Conservation (phyloP, 2,888 invertebrate genomes). For the Apotomis capreana region DNA sequence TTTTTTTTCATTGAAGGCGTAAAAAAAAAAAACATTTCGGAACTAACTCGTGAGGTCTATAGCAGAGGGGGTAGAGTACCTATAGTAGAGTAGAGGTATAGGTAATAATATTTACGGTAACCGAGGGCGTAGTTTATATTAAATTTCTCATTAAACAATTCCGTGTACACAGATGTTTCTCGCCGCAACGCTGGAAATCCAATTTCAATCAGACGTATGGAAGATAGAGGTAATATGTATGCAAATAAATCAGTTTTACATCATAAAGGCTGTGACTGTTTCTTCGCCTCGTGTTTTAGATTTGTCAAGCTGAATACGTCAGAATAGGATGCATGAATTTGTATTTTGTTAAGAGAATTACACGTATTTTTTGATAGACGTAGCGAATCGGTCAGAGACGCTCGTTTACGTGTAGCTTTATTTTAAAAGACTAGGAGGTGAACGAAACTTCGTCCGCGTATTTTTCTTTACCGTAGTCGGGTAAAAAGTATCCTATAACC, state of each 20-base stretch:
- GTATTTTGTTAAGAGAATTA: constrained; percentile 1
- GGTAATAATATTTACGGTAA: not conserved
- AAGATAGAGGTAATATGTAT: constrained; percentile 27
- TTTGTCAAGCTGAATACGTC: not conserved
- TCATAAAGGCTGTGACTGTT: constrained; percentile 22
- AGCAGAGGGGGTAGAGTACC: no score
- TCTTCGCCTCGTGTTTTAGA: not conserved
- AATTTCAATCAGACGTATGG: constrained; percentile 22
- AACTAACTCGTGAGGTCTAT: no score
- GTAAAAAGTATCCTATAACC: no score
- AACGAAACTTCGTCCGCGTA: no score
- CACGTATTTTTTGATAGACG: constrained; percentile 11
- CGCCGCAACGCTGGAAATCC: not conserved
- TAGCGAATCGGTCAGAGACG: constrained; percentile 27
- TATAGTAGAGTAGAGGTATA: not conserved
- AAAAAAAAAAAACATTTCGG: no score
- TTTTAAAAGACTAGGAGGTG: no score
- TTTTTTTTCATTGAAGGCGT: no score
- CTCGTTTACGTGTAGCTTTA: not conserved
- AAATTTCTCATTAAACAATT: constrained; percentile 11
- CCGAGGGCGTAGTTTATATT: not conserved
- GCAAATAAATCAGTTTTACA: constrained; percentile 33
- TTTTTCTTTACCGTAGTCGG: no score
- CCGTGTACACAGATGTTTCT: constrained; percentile 27
- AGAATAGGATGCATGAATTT: not conserved